A percentile compares a stretch with the other conserved stretches of the same genome.
These are phyloP conservation scores for Rhopilema esculentum DNA, from an alignment of 30 jellyfish, hydroid and myxozoan species.

Conservation along the genomic window DNA sequence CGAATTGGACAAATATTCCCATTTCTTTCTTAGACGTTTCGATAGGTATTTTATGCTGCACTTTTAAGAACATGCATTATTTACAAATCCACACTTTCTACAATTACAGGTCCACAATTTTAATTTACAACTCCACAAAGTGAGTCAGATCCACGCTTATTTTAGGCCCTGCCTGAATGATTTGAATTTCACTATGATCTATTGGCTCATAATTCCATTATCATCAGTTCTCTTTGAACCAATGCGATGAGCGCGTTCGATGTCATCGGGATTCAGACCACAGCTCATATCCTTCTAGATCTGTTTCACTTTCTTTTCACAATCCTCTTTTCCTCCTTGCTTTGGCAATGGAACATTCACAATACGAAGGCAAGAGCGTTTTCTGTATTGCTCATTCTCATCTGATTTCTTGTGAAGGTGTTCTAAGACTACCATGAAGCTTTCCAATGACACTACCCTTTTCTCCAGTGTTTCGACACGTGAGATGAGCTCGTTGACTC, in stretches of 20 bases:
- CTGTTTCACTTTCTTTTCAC: slow-evolving; percentile 1
- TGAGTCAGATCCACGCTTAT: too few relatives aligned
- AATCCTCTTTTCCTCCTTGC: slow-evolving; percentile 30
- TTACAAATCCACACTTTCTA: too few relatives aligned
- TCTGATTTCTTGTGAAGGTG: slow-evolving; percentile 35
- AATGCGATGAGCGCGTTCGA: slow-evolving; percentile 56
- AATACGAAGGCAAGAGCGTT: slow-evolving; percentile 36
- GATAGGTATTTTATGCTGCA: too few relatives aligned
- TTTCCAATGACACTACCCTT: slow-evolving; percentile 24
- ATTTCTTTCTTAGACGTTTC: too few relatives aligned
- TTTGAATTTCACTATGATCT: slow-evolving; percentile 23
- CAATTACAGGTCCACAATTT: too few relatives aligned
- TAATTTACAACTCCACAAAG: too few relatives aligned
- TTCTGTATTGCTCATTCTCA: slow-evolving; percentile 47
- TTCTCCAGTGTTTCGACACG: too few relatives aligned
- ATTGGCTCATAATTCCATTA: slow-evolving; percentile 10
- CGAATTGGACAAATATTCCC: too few relatives aligned
- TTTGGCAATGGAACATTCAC: slow-evolving; percentile 34
- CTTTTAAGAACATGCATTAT: too few relatives aligned
- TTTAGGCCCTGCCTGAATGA: slow-evolving; percentile 28
- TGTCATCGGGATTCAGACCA: slow-evolving; percentile 44
- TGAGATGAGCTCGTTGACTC: slow-evolving; percentile 12
- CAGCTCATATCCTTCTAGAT: slow-evolving; percentile 24
- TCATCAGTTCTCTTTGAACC: slow-evolving; percentile 32
- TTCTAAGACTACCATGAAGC: slow-evolving; percentile 41